Percentiles rank a stretch among this genome's conserved stretches.
Conservation (phyloP, 2,888 invertebrate species). For the Encarsia formosa region DNA sequence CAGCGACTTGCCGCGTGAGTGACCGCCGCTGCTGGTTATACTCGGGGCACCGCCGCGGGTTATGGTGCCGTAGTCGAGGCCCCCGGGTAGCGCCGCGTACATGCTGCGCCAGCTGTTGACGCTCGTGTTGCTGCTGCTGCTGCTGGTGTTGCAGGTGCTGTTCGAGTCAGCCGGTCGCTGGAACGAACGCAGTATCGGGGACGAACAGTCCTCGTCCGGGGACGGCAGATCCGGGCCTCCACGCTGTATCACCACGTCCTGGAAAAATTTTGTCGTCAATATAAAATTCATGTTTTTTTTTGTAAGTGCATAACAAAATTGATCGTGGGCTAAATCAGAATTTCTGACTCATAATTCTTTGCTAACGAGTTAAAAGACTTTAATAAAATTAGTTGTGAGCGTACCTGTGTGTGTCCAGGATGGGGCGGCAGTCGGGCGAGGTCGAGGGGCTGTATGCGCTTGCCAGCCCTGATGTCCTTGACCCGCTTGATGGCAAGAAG, state of each 20-base stretch:
- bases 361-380: no score
- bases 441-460: conserved; percentile 57
- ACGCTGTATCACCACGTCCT: conserved; percentile 49
- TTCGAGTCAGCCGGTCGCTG: conserved; percentile 32
- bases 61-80: conserved; percentile 37
- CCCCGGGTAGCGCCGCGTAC: conserved; percentile 46
- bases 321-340: no score
- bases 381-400: no score
- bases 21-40: conserved; percentile 28
- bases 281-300: no score
- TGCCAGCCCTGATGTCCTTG: conserved; percentile 87
- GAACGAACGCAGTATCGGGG: conserved; percentile 48
- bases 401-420: conserved; percentile 51
- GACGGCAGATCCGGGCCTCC: conserved; percentile 47
- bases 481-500: conserved; percentile 94
- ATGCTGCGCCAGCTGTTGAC: conserved; percentile 44
- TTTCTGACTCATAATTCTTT: no score
- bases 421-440: conserved; percentile 55
- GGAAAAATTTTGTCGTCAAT: not conserved
- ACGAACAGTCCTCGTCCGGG: conserved; percentile 49
- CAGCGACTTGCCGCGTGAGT: conserved; percentile 74
- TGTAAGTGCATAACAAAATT: no score
- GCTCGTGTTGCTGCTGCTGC: not conserved
- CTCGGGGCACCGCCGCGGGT: not conserved
- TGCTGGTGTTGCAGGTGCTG: not conserved